A percentile compares a stretch with the other conserved stretches of the same genome.
These are phyloP conservation scores for Antheraea mylitta DNA, from an alignment of 1,140 invertebrate species.

Conservation along the genomic window DNA sequence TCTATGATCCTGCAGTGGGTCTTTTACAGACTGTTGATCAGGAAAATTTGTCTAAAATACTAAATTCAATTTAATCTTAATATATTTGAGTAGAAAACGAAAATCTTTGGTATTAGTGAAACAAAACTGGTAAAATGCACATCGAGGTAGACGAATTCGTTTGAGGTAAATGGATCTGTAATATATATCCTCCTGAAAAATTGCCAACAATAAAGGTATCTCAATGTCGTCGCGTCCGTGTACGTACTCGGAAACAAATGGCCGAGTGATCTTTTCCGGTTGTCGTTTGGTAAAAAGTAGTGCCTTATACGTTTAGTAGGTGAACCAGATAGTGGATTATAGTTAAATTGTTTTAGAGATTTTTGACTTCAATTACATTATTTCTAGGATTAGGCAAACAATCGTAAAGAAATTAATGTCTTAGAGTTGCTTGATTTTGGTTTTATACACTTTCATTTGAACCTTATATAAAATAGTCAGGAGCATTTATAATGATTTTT, in stretches of 20 bases:
- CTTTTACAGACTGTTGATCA: too few relatives aligned
- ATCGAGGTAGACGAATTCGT: background rate
- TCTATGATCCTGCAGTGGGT: too few relatives aligned
- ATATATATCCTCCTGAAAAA: constrained; percentile 57
- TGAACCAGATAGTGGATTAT: background rate
- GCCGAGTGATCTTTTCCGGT: constrained; percentile 45
- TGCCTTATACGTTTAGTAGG: constrained; percentile 24
- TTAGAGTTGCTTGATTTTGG: too few relatives aligned
- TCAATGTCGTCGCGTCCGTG: constrained; percentile 22
- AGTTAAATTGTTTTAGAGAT: background rate
- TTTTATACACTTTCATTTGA: too few relatives aligned
- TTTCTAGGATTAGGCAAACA: too few relatives aligned
- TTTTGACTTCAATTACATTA: too few relatives aligned
- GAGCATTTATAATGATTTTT: too few relatives aligned
- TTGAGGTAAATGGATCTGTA: constrained; percentile 9
- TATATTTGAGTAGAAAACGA: background rate
- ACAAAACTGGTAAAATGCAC: background rate
- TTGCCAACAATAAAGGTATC: constrained; percentile 55
- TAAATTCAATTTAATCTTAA: background rate
- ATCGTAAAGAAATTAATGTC: too few relatives aligned
- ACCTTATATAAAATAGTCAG: too few relatives aligned
- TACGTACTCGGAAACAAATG: constrained; percentile 42
- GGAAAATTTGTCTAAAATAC: too few relatives aligned
- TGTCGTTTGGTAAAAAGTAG: constrained; percentile 50
- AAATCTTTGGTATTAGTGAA: background rate